Conservation (phyloP, 2,888 invertebrate genomes). For the Phania funesta region DNA sequence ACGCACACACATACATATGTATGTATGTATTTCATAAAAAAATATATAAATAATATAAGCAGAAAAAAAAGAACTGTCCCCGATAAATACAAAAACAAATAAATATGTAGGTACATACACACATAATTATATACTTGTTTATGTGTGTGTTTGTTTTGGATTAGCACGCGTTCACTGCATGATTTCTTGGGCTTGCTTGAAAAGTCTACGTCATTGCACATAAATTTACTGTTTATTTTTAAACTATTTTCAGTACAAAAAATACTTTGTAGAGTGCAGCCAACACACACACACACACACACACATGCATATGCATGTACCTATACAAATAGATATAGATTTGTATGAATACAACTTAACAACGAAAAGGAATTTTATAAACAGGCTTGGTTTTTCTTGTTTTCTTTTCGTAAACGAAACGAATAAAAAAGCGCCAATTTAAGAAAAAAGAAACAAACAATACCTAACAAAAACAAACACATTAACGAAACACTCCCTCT, state of each 20-base stretch:
- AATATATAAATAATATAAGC: no score
- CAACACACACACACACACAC: background rate
- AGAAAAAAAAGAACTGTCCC: constrained; percentile 31
- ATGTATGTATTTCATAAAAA: no score
- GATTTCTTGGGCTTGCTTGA: constrained; percentile 60
- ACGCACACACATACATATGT: no score
- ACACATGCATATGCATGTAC: background rate
- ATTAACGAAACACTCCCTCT: constrained; percentile 62
- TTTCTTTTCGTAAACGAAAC: background rate
- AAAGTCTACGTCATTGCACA: constrained; percentile 63
- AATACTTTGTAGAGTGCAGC: constrained; percentile 41
- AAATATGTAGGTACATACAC: background rate
- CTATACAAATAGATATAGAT: background rate
- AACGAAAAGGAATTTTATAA: constrained; percentile 43
- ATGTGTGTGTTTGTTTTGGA: background rate
- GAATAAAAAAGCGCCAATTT: constrained; percentile 39
- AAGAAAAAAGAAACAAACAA: background rate
- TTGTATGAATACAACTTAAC: background rate
- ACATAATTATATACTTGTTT: background rate
- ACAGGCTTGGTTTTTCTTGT: constrained; percentile 53
- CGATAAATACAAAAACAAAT: constrained; percentile 67
- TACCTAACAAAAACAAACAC: constrained; percentile 6
- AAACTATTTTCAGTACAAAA: constrained; percentile 16
- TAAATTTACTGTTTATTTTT: constrained; percentile 55
- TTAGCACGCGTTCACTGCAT: constrained; percentile 74